Conservation (phyloP, 2,797 vertebrate genomes). For the Odontamblyopus lacepedii region DNA sequence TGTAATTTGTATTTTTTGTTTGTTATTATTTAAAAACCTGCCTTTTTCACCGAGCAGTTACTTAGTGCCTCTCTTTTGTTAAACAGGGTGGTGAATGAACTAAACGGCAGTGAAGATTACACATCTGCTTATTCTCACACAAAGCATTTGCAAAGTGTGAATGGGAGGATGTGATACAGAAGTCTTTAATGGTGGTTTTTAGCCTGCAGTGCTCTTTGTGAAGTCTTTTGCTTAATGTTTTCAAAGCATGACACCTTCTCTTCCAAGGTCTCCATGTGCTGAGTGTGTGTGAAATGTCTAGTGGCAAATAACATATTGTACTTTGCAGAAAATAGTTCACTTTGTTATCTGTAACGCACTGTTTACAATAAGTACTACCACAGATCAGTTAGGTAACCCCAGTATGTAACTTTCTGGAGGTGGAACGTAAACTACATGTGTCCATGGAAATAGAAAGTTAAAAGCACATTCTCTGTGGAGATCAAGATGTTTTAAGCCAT, state of each 20-base stretch:
- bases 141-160: slow-evolving; percentile 57
- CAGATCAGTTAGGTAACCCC: neutral
- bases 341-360: slow-evolving; percentile 16
- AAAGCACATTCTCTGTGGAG: no score
- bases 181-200: slow-evolving; percentile 36
- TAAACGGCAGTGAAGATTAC: slow-evolving; percentile 16
- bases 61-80: slow-evolving; percentile 7
- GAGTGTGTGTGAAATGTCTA: neutral
- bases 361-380: neutral
- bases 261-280: slow-evolving; percentile 24
- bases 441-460: no score
- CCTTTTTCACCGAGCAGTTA: neutral
- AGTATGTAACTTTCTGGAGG: no score
- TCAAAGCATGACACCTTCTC: slow-evolving; percentile 38
- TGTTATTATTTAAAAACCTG: neutral
- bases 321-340: slow-evolving; percentile 21
- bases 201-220: slow-evolving; percentile 37
- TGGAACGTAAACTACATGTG: no score
- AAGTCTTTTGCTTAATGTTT: slow-evolving; percentile 45
- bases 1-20: neutral
- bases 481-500: no score
- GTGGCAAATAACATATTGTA: slow-evolving; percentile 14
- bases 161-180: slow-evolving; percentile 50
- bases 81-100: slow-evolving; percentile 25
- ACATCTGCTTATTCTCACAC: slow-evolving; percentile 48